phyloP scores from a whole-genome alignment of 30 jellyfish, hydroid and myxozoan genomes.

The Mastigias papua region DNA sequence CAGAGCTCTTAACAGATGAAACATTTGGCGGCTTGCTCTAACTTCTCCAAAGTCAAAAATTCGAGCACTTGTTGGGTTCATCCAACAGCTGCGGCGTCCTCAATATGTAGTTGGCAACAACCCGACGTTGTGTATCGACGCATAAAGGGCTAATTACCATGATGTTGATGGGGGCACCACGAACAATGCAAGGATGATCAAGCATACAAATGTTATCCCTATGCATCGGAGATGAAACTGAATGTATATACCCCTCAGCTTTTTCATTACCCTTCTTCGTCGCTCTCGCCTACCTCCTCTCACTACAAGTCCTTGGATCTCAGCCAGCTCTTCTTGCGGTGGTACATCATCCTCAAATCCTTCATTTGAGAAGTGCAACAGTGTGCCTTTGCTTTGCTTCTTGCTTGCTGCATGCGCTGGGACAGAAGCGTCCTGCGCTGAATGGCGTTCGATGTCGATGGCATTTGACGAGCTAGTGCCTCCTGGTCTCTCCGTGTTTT shows the following conservation, averaged over 20 bases:
- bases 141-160: neutral
- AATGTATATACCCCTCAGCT: neutral
- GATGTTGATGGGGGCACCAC: conserved; percentile 6
- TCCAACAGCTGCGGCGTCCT: too few species aligned
- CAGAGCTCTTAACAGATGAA: too few species aligned
- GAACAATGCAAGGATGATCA: conserved; percentile 6
- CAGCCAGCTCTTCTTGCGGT: neutral
- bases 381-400: neutral
- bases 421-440: neutral
- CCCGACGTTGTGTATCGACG: too few species aligned
- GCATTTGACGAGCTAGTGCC: neutral
- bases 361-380: conserved; percentile 1
- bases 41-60: too few species aligned
- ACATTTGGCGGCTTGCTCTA: too few species aligned
- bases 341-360: neutral
- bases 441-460: neutral
- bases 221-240: neutral
- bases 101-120: too few species aligned
- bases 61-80: too few species aligned
- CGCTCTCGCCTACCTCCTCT: neutral
- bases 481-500: neutral
- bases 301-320: neutral
- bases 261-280: neutral
- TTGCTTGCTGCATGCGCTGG: neutral
- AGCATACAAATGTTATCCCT: neutral